Evolutionary conservation across 2,888 invertebrate species (phyloP), one percentile per base, ranked within the genome.

Genomic region (Peribatodes rhomboidaria): DNA sequence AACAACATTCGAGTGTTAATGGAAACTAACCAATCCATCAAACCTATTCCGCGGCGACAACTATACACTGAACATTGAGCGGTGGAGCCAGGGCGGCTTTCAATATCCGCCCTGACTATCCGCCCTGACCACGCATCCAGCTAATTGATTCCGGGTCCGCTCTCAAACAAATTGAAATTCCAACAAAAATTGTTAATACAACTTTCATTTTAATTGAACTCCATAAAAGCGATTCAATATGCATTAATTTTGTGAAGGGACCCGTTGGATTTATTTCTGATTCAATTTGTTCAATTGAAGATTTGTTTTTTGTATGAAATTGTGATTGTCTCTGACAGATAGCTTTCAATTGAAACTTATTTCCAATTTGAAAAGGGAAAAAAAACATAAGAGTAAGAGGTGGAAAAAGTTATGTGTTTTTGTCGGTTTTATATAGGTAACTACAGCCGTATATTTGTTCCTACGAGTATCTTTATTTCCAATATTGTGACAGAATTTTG

Each of bases 61-160:
- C 27, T 27, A 14, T 59, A 52, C 20, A 54, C 20, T 13, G 50
- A 47, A 13, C 41, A 60, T 39, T 70, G 69, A 74, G 66, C 65
- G 69, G 70, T 69, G 67, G 71, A 50, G 16, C 42, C 50, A 57
- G 52, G 31, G 52, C 50, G 42, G 61, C 9, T 65, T 69, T 75
- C 83, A 85, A 84, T 81, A 83, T 82, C 81, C 82, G 80, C 70
- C 65, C 64, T 70, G 72, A 54, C 41, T 41, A 31, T 10, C 44
- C 33, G 42, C 35, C 65, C 64, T 70, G 71, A 77, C 77, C 77
- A 69, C 73, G 71, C 75, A 70, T 74, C 72, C 73, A 73, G 75
- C 79, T 85, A 85, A 85, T 85, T 85, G 83, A 81, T 83, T 81
- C 79, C 79, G 76, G 72, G 65, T n/a, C n/a, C 46, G 37, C 53